Evolutionary conservation across 2,797 vertebrate species (phyloP), one percentile per base, ranked within the genome.

Genomic region (Myotis planiceps): DNA sequence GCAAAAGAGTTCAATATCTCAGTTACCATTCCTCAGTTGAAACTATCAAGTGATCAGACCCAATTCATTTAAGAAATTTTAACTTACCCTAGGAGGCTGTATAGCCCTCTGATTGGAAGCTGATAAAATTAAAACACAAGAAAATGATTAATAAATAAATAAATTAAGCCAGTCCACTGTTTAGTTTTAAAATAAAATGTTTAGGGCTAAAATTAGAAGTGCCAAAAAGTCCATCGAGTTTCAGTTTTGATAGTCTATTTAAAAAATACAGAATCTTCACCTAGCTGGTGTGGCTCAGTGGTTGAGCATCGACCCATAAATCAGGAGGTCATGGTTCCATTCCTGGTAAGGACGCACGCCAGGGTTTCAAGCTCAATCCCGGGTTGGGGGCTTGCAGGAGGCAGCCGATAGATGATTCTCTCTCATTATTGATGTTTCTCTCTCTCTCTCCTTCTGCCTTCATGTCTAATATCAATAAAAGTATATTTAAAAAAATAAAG

Each of bases 51-150:
- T 95, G 97, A 97, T 94, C 97, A 98, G 97, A 98, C 97, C 92
- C 97, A 98, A 97, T 97, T 97, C 95, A 98, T 97, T 98, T 65
- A 92, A 92, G 75, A 98, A 97, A 98, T 96, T 97, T 98, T 97
- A 98, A 98, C 98, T 99, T 99, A 99, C 98, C 98, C 98, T 98
- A 95, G 98, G 97, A 98, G 97, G 98, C 94, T 98, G 98, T 98
- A 98, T 98, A 97, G 98, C 98, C 98, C 97, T 98, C 97, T 98
- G 98, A 97, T 98, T 98, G 97, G 97, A 97, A 98, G 98, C 98
- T 99, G 95, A 78, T 97, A 96, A 13, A 96, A 98, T 96, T 96
- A 94, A 90, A 80, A 85, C 90, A 95, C 37, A 83, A 93, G 4
- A 92, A 83, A 45, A 90, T 18, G 51, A 93, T 60, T 29, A 95